phyloP scores from a whole-genome alignment of 53 echinoderm and acorn worm species.

The Paelopatides confundens region DNA sequence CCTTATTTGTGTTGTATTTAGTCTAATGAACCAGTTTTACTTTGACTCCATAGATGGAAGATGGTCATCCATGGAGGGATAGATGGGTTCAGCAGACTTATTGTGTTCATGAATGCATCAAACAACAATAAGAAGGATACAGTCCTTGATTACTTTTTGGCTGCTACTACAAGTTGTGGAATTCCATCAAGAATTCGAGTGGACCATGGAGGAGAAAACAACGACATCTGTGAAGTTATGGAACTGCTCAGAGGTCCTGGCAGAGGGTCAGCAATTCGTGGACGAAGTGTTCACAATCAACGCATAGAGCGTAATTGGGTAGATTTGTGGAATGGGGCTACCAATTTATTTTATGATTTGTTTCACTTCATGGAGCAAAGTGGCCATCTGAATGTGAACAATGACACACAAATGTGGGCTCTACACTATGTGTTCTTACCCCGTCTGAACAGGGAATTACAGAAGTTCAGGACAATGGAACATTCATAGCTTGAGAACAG shows the following conservation, averaged over 20 bases:
- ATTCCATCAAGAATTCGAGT: constrained; percentile 54
- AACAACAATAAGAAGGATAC: constrained; percentile 56
- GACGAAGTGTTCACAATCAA: constrained; percentile 60
- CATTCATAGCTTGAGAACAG: constrained; percentile 63
- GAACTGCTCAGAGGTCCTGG: constrained; percentile 26
- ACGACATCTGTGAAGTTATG: constrained; percentile 58
- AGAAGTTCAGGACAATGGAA: constrained; percentile 50
- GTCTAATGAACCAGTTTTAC: too few species aligned
- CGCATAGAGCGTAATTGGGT: constrained; percentile 67
- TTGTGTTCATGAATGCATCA: constrained; percentile 46
- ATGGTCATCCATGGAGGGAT: constrained; percentile 62
- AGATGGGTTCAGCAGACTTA: constrained; percentile 63
- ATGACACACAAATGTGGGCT: constrained; percentile 55
- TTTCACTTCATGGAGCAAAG: constrained; percentile 43
- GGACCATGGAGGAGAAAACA: constrained; percentile 61
- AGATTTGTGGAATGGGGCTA: constrained; percentile 65
- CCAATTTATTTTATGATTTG: constrained; percentile 53
- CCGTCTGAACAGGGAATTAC: constrained; percentile 52
- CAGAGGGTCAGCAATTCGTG: constrained; percentile 52
- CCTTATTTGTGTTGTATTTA: too few species aligned
- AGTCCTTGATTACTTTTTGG: constrained; percentile 36
- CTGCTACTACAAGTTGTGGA: constrained; percentile 34
- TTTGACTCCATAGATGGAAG: constrained; percentile 30
- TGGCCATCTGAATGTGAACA: constrained; percentile 4
- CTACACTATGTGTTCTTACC: constrained; percentile 62